Evolutionary conservation across 2,113 vertebrate species (phyloP), one percentile per base, ranked within the genome.

Genomic region (Capreolus pygargus): DNA sequence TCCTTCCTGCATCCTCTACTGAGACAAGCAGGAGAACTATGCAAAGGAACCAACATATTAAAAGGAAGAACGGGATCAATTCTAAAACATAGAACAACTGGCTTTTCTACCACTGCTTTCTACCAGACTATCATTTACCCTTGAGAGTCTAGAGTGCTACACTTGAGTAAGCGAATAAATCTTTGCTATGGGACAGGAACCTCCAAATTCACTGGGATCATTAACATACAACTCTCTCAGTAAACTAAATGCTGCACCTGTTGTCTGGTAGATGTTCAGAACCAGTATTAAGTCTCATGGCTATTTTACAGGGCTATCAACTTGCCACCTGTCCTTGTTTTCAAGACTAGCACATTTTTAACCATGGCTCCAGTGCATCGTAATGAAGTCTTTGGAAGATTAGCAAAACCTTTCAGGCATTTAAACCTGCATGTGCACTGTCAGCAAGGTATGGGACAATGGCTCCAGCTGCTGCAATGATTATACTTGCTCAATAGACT

Each of bases 351-450:
- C 54, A 76, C 52, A 58, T 79, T 91, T 81, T 82, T 36, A 70
- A 74, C 58, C 58, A n/a, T 52, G 82, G 82, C 78, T 93, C 60
- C 27, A n/a, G 84, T 64, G 67, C 64, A 58, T 67, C 43, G 0
- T 70, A 70, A 82, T 86, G 92, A 95, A 83, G 21, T 39, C 60
- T 96, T 55, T 70, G 85, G 88, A 93, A 97, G 86, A 93, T 78
- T n/a, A 96, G 57, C 55, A 67, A 79, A 95, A 79, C n/a, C 55
- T 96, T 52, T 70, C 58, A 57, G 67, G 86, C 83, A 74, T 61
- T 95, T 95, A 67, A 60, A 86, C 76, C n/a, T 55, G 91, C 27
- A 3, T 21, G 86, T 36, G 50, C 33, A 6, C 78, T 50, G 39
- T 7, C 21, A 78, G 55, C 81, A 88, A 95, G 85, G 54, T 78